Conservation (phyloP, 2,888 invertebrate genomes). For the Lathronympha strigana region DNA sequence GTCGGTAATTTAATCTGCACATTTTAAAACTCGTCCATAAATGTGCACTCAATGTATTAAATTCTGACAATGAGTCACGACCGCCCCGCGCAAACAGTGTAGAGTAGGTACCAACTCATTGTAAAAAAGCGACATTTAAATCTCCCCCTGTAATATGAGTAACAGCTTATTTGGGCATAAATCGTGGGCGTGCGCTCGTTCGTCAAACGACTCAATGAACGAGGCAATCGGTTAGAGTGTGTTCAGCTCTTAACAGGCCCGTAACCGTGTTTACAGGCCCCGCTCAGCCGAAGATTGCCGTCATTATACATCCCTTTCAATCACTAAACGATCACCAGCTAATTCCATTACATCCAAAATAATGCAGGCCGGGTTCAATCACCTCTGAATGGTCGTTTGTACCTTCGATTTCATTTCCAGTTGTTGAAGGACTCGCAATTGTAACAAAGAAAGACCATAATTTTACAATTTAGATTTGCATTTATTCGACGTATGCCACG, state of each 20-base stretch:
- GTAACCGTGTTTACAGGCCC: conserved; percentile 57
- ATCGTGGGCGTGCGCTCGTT: conserved; percentile 62
- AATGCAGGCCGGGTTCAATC: background rate
- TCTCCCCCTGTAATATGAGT: conserved; percentile 77
- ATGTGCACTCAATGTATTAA: conserved; percentile 79
- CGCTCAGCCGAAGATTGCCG: conserved; percentile 38
- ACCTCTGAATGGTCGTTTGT: background rate
- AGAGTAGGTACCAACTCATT: conserved; percentile 70
- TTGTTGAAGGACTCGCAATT: background rate
- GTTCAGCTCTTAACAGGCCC: conserved; percentile 60
- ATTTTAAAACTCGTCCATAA: conserved; percentile 69
- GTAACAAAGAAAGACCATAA: no score
- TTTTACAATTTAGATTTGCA: no score
- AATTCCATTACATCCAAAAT: conserved; percentile 22
- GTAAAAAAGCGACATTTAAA: conserved; percentile 76
- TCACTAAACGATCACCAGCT: conserved; percentile 34
- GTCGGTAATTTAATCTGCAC: conserved; percentile 45
- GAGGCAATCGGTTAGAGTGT: conserved; percentile 78
- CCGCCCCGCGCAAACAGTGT: conserved; percentile 50
- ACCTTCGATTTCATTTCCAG: background rate
- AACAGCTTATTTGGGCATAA: conserved; percentile 72
- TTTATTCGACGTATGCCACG: no score
- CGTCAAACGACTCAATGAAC: conserved; percentile 72
- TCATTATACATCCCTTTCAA: conserved; percentile 40
- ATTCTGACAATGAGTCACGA: conserved; percentile 74